Evolutionary conservation across 2,797 vertebrate genomes (phyloP).

Genomic region (Galagoides demidoff): DNA sequence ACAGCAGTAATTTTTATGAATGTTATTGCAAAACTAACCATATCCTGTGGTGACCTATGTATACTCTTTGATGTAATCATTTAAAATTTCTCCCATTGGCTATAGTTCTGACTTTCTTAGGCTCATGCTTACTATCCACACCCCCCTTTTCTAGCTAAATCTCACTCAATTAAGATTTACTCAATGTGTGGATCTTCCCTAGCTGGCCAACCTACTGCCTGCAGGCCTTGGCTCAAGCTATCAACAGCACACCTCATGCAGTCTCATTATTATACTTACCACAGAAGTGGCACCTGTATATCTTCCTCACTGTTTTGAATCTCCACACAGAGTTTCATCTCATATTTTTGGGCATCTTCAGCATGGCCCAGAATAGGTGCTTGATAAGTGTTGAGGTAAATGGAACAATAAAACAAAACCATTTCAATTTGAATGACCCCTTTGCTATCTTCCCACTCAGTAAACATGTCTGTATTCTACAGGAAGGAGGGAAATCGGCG

Average conservation of each 20-base stretch:
- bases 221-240: background rate
- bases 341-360: background rate
- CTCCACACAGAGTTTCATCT: background rate
- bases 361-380: background rate
- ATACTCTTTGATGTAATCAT: background rate
- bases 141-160: background rate
- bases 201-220: background rate
- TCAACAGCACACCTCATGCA: fast-evolving
- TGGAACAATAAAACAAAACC: background rate
- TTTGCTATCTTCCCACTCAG: background rate
- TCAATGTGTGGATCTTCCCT: background rate
- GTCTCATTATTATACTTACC: background rate
- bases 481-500: background rate
- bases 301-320: background rate
- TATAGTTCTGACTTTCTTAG: background rate
- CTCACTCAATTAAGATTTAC: background rate
- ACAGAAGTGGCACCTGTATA: background rate
- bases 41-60: background rate
- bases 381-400: background rate
- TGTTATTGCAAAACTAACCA: background rate
- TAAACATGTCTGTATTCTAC: background rate
- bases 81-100: background rate
- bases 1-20: background rate
- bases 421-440: background rate
- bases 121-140: background rate